These are phyloP conservation scores for Notarius lentiginosus DNA, from an alignment of 2,113 vertebrate genomes.

Conservation along the genomic window DNA sequence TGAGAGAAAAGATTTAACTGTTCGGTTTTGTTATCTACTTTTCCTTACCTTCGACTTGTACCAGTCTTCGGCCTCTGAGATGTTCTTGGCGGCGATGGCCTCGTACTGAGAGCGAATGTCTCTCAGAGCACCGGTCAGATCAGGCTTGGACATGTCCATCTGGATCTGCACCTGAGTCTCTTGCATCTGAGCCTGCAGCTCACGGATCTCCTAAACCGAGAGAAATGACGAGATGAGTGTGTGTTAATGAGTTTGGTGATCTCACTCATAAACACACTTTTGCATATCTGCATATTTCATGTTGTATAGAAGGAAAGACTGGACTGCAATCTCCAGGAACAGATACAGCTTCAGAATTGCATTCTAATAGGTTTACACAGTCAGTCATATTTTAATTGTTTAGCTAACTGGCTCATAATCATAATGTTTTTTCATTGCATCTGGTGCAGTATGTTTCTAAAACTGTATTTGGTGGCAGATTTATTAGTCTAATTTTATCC, in stretches of 20 bases:
- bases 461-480: neutral
- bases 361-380: neutral
- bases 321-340: neutral
- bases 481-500: neutral
- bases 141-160: conserved; percentile 93
- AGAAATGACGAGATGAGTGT: neutral
- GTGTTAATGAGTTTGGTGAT: neutral
- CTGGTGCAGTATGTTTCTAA: neutral
- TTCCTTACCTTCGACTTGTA: conserved; percentile 91
- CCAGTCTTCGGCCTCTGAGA: conserved; percentile 91
- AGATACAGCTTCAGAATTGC: neutral
- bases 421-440: neutral
- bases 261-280: neutral
- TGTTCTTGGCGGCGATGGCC: conserved; percentile 93
- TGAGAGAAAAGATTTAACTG: neutral
- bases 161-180: conserved; percentile 93
- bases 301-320: neutral
- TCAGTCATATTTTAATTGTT: neutral
- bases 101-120: conserved; percentile 94
- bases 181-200: conserved; percentile 91
- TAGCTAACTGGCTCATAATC: neutral
- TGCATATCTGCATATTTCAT: neutral
- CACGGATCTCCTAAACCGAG: conserved; percentile 84
- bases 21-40: neutral
- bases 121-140: conserved; percentile 87